Base-by-base conservation (phyloP, 2,797 vertebrate species). In the Microchirus variegatus region DNA sequence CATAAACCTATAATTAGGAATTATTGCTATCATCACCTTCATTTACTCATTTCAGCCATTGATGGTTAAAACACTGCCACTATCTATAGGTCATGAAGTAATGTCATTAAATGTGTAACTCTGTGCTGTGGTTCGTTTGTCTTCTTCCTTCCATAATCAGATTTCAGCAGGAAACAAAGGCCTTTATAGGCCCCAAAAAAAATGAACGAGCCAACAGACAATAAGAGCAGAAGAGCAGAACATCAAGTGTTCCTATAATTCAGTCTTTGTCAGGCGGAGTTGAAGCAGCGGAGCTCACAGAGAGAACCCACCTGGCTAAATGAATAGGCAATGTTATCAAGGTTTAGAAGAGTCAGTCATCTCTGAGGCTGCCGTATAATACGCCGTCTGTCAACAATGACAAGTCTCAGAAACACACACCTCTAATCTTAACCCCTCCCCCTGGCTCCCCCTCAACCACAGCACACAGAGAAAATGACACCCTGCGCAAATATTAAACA, bases 401-500 rank as follows among this genome's bases (percentile, higher is more conserved):
- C 89, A 89, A 84, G 67, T 78, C 81, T 81, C 72, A 85, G 81
- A 84, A 86, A 87, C 67, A 52, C 77, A 75, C 75, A 76, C 79
- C 80, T 92, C 87, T 91, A 90, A 91, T 90, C 87, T 87, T 75
- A 63, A 57, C 74, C 63, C 63, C 64, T 49, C 77, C 59, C 70
- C 59, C 66, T 67, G 75, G 64, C 71, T 44, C 58, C 42, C 42
- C 62, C 73, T 77, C 81, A 71, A 73, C 80, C 55, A 74, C 62
- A 78, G 61, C 64, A 53, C 63, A 72, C 36, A 59, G 68, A 53
- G 73, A 75, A 84, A 85, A 89, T 88, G 89, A 91, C 88, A 91
- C 62, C 73, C 61, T 50, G 70, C 72, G 67, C 83, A 88, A 91
- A 92, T 86, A 89, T 88, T 90, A 83, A 88, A 87, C 84, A 87